phyloP scores from a whole-genome alignment of 2,888 invertebrate species.

The Helleia helle region DNA sequence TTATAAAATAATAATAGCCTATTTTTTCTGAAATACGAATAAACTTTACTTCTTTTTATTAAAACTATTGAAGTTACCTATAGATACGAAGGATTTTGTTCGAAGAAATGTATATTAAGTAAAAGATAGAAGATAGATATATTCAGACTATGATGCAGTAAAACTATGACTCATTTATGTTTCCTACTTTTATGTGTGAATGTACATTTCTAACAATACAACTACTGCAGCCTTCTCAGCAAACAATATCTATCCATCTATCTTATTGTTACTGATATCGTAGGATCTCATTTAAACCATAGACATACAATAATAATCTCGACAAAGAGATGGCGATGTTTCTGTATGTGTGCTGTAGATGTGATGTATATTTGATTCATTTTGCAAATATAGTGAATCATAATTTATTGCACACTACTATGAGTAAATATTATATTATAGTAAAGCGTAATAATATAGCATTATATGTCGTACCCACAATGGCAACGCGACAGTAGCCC shows the following conservation, averaged over 20 bases:
- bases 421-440: too few relatives aligned
- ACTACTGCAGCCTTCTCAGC: constrained; percentile 15
- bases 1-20: too few relatives aligned
- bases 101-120: too few relatives aligned
- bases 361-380: background rate
- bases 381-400: background rate
- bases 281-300: constrained; percentile 20
- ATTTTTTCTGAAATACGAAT: too few relatives aligned
- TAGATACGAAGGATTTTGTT: too few relatives aligned
- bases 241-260: constrained; percentile 14
- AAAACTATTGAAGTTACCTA: too few relatives aligned
- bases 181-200: background rate
- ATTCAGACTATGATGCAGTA: too few relatives aligned
- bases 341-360: background rate
- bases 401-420: background rate
- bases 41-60: too few relatives aligned
- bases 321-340: constrained; percentile 12
- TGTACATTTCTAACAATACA: constrained; percentile 8
- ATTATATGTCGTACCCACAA: too few relatives aligned
- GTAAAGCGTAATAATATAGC: too few relatives aligned
- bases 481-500: too few relatives aligned
- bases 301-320: constrained; percentile 16
- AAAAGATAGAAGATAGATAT: too few relatives aligned
- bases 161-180: constrained; percentile 1
- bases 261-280: constrained; percentile 18